A percentile compares a stretch with the other conserved stretches of the same genome.
Conservation (phyloP, 2,888 invertebrate species). For the Lochmaea capreae region DNA sequence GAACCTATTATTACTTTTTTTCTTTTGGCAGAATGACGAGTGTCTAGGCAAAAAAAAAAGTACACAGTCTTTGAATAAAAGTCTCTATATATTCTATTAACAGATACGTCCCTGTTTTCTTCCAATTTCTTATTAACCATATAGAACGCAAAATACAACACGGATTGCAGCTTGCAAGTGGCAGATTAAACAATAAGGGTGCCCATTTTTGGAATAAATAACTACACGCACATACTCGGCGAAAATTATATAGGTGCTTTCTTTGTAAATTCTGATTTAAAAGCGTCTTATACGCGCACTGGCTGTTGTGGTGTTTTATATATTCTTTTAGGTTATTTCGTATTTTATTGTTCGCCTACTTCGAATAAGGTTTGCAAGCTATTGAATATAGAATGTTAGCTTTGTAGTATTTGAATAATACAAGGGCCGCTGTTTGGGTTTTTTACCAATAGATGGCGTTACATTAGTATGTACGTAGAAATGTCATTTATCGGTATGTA, state of each 20-base stretch:
- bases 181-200: slow-evolving; percentile 27
- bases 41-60: too few relatives aligned
- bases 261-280: slow-evolving; percentile 26
- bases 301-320: background rate
- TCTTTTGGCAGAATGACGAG: too few relatives aligned
- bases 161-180: slow-evolving; percentile 7
- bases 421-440: background rate
- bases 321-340: slow-evolving; percentile 11
- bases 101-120: background rate
- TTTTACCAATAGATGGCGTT: background rate
- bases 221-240: slow-evolving; percentile 34
- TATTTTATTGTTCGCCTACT: slow-evolving; percentile 21
- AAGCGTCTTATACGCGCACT: background rate
- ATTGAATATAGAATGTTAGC: background rate
- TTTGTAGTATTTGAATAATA: background rate
- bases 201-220: slow-evolving; percentile 29
- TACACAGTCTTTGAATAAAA: background rate
- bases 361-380: slow-evolving; percentile 13
- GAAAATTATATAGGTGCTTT: slow-evolving; percentile 34
- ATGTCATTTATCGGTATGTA: too few relatives aligned
- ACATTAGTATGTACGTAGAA: background rate
- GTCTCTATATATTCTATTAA: background rate
- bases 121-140: slow-evolving; percentile 24
- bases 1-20: too few relatives aligned
- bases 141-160: slow-evolving; percentile 17